phyloP scores from a whole-genome alignment of 2,113 vertebrate genomes.

The Rhegmatorhina hoffmannsi region DNA sequence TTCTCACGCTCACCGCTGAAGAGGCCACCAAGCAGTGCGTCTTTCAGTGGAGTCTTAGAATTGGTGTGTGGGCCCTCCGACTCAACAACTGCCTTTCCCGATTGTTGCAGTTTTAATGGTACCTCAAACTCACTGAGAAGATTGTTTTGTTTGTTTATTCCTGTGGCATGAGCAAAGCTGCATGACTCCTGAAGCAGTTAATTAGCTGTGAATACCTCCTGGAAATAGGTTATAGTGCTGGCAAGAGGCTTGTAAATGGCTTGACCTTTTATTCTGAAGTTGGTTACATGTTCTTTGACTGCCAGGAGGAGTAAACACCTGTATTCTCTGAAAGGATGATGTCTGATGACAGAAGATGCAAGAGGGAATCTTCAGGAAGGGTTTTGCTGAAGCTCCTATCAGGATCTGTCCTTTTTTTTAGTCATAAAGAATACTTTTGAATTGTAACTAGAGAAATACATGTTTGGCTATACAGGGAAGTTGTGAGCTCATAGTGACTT shows the following conservation, averaged over 20 bases:
- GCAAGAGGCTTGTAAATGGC: not conserved
- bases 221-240: constrained; percentile 23
- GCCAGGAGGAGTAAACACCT: not conserved
- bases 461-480: not conserved
- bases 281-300: not conserved
- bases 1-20: not conserved
- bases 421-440: not conserved
- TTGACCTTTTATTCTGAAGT: not conserved
- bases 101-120: not conserved
- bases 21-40: accelerated
- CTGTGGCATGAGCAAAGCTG: not conserved
- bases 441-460: not conserved
- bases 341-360: not conserved
- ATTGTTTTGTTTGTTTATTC: not conserved
- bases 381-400: not conserved
- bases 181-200: not conserved
- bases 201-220: not conserved
- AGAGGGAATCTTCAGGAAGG: not conserved
- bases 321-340: not conserved
- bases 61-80: not conserved
- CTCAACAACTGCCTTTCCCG: not conserved
- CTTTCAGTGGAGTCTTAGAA: not conserved
- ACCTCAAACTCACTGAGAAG: not conserved
- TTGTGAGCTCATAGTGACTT: not conserved
- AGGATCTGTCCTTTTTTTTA: not conserved